phyloP scores from a whole-genome alignment of 2,797 vertebrate genomes.

The Amblyopsis hoosieri region DNA sequence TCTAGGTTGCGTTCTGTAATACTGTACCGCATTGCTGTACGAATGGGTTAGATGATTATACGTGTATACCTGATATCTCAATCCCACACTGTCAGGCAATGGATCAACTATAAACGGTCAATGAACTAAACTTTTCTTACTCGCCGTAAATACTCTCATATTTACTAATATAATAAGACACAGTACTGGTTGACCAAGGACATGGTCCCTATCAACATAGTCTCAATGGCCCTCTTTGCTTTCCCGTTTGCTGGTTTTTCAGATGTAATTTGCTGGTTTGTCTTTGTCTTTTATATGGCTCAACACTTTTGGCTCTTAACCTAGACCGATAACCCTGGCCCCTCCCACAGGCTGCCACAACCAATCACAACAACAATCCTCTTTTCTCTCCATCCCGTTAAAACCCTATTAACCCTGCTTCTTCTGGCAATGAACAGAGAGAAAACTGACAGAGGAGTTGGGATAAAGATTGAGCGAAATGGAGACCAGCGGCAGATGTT shows the following conservation, averaged over 20 bases:
- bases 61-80: neutral
- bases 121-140: neutral
- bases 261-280: slow-evolving; percentile 13
- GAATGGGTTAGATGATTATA: neutral
- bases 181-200: neutral
- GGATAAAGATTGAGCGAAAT: neutral
- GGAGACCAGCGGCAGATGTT: neutral
- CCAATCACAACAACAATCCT: slow-evolving; percentile 12
- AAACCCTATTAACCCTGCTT: slow-evolving; percentile 37
- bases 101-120: neutral
- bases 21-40: no score
- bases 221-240: neutral
- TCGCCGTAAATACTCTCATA: neutral
- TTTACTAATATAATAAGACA: neutral
- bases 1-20: no score
- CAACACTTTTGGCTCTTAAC: slow-evolving; percentile 16
- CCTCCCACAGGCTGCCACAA: slow-evolving; percentile 12
- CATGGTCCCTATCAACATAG: neutral
- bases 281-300: slow-evolving; percentile 4
- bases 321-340: slow-evolving; percentile 17
- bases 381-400: slow-evolving; percentile 32
- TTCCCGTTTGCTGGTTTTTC: slow-evolving; percentile 6
- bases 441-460: neutral
- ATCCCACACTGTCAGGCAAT: neutral
- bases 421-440: slow-evolving; percentile 12